Base-by-base conservation (phyloP, 2,113 vertebrate species). In the Sebastes schlegelii region DNA sequence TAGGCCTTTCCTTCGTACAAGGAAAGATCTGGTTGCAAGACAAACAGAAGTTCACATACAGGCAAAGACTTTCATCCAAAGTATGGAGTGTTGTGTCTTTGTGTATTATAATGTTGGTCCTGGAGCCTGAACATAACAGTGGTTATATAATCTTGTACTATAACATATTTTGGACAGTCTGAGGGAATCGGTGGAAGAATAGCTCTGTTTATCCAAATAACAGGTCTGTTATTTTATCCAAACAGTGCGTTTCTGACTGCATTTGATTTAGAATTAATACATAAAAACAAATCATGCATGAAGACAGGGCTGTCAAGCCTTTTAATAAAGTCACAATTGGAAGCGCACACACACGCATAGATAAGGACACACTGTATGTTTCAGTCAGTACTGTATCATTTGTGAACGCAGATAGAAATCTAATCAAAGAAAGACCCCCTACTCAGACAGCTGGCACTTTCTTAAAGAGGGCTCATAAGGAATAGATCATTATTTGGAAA, bases 221-320 rank as follows among this genome's bases (percentile, higher is more conserved):
- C 42, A 62, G 19, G 10, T 57, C 13, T 84, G 34, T 65, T 52
- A 45, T 62, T 62, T 48, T 51, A 34, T 61, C 46, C 10, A 49
- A 43, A 16, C 42, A 52, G 45, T 8, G 19, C 11, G 10, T 52
- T 10, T 34, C 23, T 45, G 57, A 64, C 57, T 49, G n/a, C 55
- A 51, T 74, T 67, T 81, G 17, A 62, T 71, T 54, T 60, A 46
- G 8, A 57, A 60, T 45, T 21, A 71, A 78, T n/a, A 51, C n/a
- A 63, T 40, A 67, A 80, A 23, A 68, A 34, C 21, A 49, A 65
- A 62, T 49, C 19, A 85, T 68, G 21, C 23, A 74, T 80, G 34
- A 63, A 17, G 45, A 52, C 19, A 46, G 21, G 12, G 17, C 9
- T 67, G 46, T 84, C 69, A 55, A 61, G 46, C 3, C 13, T 62